phyloP scores from a whole-genome alignment of 2,888 invertebrate species.

The Blastobasis adustella region DNA sequence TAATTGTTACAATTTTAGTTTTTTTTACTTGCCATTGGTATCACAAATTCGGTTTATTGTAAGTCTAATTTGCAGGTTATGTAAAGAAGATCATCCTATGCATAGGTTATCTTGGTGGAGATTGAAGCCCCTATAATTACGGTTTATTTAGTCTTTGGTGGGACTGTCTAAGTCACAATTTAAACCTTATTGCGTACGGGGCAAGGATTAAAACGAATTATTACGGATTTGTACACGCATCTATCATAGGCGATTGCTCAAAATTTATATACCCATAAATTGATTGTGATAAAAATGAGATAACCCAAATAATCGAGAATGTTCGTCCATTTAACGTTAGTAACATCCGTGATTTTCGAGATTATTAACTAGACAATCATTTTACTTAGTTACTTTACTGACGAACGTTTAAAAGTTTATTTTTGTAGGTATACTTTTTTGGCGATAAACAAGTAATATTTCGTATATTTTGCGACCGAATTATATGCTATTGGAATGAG shows the following conservation, averaged over 20 bases:
- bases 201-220: not conserved
- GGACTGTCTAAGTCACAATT: no score
- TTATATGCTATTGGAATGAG: no score
- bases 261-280: constrained; percentile 34
- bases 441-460: no score
- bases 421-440: no score
- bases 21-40: constrained; percentile 52
- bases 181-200: no score
- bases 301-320: constrained; percentile 17
- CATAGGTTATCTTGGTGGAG: no score
- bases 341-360: not conserved
- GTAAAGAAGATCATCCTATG: not conserved
- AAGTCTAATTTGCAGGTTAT: constrained; percentile 1
- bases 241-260: constrained; percentile 39
- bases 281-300: constrained; percentile 31
- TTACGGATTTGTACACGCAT: constrained; percentile 15
- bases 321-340: constrained; percentile 28
- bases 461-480: no score
- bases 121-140: no score
- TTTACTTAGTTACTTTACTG: not conserved
- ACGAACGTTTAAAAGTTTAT: no score
- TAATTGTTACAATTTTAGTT: constrained; percentile 12
- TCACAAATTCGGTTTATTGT: constrained; percentile 33
- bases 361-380: not conserved
- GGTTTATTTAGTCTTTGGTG: no score